phyloP scores from a whole-genome alignment of 2,113 vertebrate species.

The Phoenicopterus ruber region DNA sequence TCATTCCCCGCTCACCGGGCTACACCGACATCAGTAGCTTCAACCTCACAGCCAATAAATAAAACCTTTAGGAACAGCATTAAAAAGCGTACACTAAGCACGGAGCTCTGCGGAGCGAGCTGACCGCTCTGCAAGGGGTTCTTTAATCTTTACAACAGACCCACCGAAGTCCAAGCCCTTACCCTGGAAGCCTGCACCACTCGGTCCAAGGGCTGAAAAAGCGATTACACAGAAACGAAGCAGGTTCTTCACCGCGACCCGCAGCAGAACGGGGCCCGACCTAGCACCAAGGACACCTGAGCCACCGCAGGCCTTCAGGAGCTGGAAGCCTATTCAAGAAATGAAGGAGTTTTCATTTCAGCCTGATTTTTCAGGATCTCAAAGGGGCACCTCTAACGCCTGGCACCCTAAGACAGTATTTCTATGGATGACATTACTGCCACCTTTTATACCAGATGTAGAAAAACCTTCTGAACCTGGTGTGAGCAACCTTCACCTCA shows the following conservation, averaged over 20 bases:
- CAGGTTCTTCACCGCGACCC: neutral
- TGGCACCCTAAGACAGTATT: neutral
- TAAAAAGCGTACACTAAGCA: neutral
- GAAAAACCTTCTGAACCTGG: neutral
- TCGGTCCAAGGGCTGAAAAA: neutral
- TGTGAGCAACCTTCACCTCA: neutral
- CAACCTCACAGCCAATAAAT: neutral
- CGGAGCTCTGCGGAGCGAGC: fast-evolving
- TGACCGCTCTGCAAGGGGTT: neutral
- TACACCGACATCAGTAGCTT: neutral
- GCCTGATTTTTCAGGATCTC: neutral
- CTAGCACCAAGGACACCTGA: neutral
- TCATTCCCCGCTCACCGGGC: neutral
- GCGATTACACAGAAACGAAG: neutral
- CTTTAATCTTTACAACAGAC: neutral
- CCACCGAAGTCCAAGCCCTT: neutral
- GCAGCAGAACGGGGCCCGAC: neutral
- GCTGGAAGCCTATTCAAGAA: neutral
- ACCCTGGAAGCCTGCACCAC: neutral
- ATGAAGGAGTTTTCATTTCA: fast-evolving
- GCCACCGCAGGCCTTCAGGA: neutral
- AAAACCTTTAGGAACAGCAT: neutral
- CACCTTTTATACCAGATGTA: fast-evolving
- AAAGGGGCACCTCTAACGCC: neutral
- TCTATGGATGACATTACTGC: no score